These are phyloP conservation scores for Elgaria multicarinata DNA, from an alignment of 2,113 vertebrate species.

Conservation along the genomic window DNA sequence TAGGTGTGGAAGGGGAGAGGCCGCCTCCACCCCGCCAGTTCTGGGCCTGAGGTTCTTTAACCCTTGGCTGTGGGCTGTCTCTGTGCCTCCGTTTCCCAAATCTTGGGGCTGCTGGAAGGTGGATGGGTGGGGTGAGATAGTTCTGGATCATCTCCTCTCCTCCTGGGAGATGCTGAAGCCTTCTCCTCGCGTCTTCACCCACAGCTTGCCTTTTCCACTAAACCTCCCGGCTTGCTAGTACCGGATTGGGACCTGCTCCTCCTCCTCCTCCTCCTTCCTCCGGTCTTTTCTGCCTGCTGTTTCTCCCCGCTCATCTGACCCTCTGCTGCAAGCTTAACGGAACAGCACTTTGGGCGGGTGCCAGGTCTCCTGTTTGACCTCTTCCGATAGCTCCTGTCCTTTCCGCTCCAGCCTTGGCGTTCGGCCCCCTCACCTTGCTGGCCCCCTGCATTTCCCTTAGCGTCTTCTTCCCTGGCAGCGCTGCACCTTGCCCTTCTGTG, in stretches of 20 bases:
- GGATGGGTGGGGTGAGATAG: too few relatives aligned
- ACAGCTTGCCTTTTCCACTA: conserved; percentile 3
- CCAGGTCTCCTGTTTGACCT: conserved; percentile 63
- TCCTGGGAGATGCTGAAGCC: background rate
- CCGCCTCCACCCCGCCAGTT: too few relatives aligned
- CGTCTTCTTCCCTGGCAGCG: too few relatives aligned
- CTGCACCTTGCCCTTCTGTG: too few relatives aligned
- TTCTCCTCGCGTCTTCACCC: conserved; percentile 38
- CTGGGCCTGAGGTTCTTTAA: too few relatives aligned
- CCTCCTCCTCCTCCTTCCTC: conserved; percentile 1
- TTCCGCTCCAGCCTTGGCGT: background rate
- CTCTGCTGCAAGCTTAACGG: conserved; percentile 66
- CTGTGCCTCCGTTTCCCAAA: too few relatives aligned
- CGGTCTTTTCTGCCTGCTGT: background rate
- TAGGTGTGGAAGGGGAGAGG: too few relatives aligned
- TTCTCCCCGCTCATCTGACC: conserved; percentile 53
- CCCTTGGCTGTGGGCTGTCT: too few relatives aligned
- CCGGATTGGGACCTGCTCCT: conserved; percentile 41
- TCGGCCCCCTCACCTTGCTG: too few relatives aligned
- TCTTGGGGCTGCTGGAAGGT: background rate
- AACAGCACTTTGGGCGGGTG: conserved; percentile 56
- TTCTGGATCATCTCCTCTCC: background rate
- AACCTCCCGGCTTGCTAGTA: background rate
- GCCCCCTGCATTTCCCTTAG: too few relatives aligned
- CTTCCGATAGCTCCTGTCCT: conserved; percentile 51